Conservation (phyloP, 2,888 invertebrate species). For the Maniola hyperantus region DNA sequence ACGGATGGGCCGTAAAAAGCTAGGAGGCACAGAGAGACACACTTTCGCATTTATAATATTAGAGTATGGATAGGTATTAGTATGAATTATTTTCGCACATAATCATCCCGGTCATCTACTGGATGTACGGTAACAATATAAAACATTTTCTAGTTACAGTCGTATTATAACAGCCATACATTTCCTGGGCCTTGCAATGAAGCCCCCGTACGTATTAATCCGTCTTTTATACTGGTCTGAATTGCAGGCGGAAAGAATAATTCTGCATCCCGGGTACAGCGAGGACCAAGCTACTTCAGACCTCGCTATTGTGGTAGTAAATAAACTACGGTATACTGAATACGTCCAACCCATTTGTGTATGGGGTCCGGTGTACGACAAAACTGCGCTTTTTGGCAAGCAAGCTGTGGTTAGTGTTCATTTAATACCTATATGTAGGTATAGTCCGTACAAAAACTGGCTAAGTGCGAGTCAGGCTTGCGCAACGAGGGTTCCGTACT, state of each 20-base stretch:
- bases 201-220: conserved; percentile 29
- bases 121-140: background rate
- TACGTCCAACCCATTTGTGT: conserved; percentile 73
- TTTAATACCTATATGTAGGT: background rate
- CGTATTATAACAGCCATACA: background rate
- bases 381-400: conserved; percentile 57
- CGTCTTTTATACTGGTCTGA: conserved; percentile 32
- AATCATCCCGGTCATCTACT: no score
- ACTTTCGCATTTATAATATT: no score
- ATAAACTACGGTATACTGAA: conserved; percentile 58
- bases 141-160: background rate
- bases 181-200: conserved; percentile 10
- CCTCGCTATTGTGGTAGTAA: conserved; percentile 66
- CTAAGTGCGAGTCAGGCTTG: no score
- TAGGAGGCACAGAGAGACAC: no score
- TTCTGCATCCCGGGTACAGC: conserved; percentile 65
- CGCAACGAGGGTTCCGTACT: no score
- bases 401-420: conserved; percentile 60
- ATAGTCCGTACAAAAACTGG: no score
- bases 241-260: conserved; percentile 60
- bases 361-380: conserved; percentile 73
- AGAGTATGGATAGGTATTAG: no score
- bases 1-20: no score
- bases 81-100: no score
- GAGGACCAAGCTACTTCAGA: conserved; percentile 61